Conservation (phyloP, 2,797 vertebrate species). For the Microctenopoma stevenorrisi region DNA sequence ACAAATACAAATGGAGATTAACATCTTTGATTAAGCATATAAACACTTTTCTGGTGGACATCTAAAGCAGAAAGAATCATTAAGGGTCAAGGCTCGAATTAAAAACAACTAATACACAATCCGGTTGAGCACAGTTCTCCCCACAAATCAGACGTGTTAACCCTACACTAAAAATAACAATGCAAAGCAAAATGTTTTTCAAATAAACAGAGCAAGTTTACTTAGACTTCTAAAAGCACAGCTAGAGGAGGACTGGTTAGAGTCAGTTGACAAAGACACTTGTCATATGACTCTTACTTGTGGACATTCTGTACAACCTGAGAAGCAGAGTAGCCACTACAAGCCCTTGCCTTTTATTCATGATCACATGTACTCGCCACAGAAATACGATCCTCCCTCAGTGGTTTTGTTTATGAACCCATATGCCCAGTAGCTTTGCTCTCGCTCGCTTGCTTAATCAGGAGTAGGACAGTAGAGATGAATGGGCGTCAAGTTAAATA, state of each 20-base stretch:
- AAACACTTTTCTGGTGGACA: not conserved
- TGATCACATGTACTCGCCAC: conserved; percentile 46
- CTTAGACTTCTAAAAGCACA: conserved; percentile 3
- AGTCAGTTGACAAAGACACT: conserved; percentile 1
- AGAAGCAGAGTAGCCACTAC: conserved; percentile 54
- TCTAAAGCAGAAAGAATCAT: not conserved
- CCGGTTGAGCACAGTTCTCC: not conserved
- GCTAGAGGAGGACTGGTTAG: conserved; percentile 10
- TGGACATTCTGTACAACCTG: conserved; percentile 54
- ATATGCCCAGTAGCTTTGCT: conserved; percentile 30
- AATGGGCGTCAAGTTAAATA: conserved; percentile 4
- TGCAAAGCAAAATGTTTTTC: not conserved
- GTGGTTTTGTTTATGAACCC: conserved; percentile 48
- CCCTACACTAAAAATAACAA: not conserved
- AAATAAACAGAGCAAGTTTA: not conserved
- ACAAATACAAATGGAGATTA: too few species aligned
- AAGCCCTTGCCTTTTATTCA: conserved; percentile 60
- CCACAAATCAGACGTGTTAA: not conserved
- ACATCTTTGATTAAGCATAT: not conserved
- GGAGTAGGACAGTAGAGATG: conserved; percentile 10
- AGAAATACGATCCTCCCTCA: conserved; percentile 51
- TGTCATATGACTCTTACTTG: conserved; percentile 49
- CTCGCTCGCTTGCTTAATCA: conserved; percentile 43
- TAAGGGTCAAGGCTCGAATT: not conserved
- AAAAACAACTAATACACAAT: not conserved